Conservation (phyloP, 2,797 vertebrate species). For the Cichlasoma orientale region DNA sequence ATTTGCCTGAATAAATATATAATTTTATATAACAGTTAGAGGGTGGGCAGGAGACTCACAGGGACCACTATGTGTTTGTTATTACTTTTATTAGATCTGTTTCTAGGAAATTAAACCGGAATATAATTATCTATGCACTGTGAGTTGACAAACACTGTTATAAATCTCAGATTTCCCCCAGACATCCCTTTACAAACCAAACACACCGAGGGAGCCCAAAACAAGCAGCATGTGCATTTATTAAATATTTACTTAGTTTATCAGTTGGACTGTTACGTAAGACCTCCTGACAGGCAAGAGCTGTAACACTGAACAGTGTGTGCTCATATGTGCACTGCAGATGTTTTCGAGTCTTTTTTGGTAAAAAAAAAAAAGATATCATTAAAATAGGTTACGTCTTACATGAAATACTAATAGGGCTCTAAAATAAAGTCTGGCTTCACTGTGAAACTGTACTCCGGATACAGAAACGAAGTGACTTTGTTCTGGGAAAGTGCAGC, state of each 20-base stretch:
- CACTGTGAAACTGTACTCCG: background rate
- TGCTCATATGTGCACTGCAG: background rate
- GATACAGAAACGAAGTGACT: background rate
- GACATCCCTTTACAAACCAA: slow-evolving; percentile 36
- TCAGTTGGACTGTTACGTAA: slow-evolving; percentile 44
- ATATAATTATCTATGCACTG: slow-evolving; percentile 32
- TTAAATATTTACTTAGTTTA: slow-evolving; percentile 65
- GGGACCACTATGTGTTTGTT: slow-evolving; percentile 34
- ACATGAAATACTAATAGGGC: slow-evolving; percentile 10
- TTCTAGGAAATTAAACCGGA: slow-evolving; percentile 19
- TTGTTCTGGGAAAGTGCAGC: background rate
- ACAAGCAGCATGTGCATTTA: slow-evolving; percentile 17
- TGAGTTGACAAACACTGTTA: slow-evolving; percentile 36
- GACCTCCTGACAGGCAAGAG: slow-evolving; percentile 8
- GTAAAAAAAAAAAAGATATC: background rate
- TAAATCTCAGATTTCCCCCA: slow-evolving; percentile 30
- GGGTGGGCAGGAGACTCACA: slow-evolving; percentile 10
- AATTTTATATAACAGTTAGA: slow-evolving; percentile 36
- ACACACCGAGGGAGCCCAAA: slow-evolving; percentile 22
- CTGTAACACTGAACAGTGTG: slow-evolving; percentile 17
- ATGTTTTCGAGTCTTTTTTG: slow-evolving; percentile 26
- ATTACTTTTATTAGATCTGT: slow-evolving; percentile 45
- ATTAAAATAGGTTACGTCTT: slow-evolving; percentile 21
- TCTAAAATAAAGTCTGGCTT: background rate
- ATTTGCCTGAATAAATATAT: slow-evolving; percentile 43